Evolutionary conservation across 2,888 invertebrate genomes (phyloP), one percentile per base, ranked within the genome.

Genomic region (Eulithis prunata): DNA sequence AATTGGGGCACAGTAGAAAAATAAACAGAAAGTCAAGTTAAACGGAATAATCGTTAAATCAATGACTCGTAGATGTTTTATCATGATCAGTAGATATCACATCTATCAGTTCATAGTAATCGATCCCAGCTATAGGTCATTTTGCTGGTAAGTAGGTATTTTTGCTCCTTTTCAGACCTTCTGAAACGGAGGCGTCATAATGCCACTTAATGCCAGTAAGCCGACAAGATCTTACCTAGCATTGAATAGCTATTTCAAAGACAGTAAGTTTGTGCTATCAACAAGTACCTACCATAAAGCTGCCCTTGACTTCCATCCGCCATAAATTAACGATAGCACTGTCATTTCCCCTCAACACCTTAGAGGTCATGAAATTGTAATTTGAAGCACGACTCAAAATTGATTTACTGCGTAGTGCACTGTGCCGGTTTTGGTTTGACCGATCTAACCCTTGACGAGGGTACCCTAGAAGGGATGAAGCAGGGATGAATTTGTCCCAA

Each of bases 401-500:
- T 73, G 69, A 71, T 71, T 73, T 71, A 73, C 72, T 73, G 72
- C 46, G 61, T 57, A 10, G 61, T 68, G 62, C 65, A 68, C 69
- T 71, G 71, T 66, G 65, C 60, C 61, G 65, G 64, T 62, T 43
- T 55, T 28, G 56, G 56, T 56, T 62, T 66, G 56, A 52, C 53
- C 69, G 57, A 57, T 65, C 66, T 52, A 49, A 63, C 69, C 69
- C 66, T 68, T 75, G 74, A 75, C 73, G 64, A 75, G 74, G 74
- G 74, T 75, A 43, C 68, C 62, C 66, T 57, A 54, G 64, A 66
- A 69, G 52, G 69, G 66, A 70, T 70, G 68, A 73, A 68, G 70
- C 64, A 65, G 69, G 71, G 73, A 73, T 73, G 70, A 75, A 75
- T 71, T 73, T 72, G 71, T 73, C 73, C 71, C 71, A 70, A 72